Evolutionary conservation across 2,113 vertebrate genomes (phyloP), one percentile per base, ranked within the genome.

Genomic region (Epinephelus fuscoguttatus): DNA sequence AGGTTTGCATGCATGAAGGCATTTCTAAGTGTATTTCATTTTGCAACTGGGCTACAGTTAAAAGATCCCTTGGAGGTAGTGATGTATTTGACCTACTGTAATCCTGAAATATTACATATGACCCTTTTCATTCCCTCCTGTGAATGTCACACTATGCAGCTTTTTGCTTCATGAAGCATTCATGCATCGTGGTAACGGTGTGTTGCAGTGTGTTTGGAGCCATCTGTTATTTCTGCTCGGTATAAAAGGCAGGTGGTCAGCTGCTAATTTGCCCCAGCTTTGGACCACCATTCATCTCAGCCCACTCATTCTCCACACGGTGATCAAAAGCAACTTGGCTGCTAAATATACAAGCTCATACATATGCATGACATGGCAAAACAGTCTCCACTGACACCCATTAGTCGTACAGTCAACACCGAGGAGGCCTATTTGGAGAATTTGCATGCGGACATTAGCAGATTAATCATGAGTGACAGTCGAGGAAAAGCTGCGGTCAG

Each of bases 391-490:
- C 89, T 86, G 91, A 87, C 91, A 86, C 72, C 81, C 86, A 91
- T 94, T 94, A 93, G 80, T 60, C 67, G 80, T 88, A 90, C 89
- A 94, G 90, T 92, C 90, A 45, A 76, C 84, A 82, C 82, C 30
- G 70, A 86, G 82, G 72, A 82, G 88, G 75, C 84, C 90, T 81
- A 80, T 90, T 91, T 85, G 80, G 88, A 82, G 86, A 81, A 95
- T 95, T 95, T 93, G 93, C 94, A 95, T 92, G 87, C 49, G 60
- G 84, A 87, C 92, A 93, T 94, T 93, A 93, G 87, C 82, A 92
- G 94, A 96, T 94, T 94, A 94, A 94, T 96, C 94, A 94, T 76
- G 82, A 93, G 81, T 94, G 94, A 95, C 93, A 94, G 92, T 83
- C 56, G 53, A 75, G 78, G 85, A 75, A 87, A 78, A 74, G 78